Base-by-base conservation (phyloP, 2,888 invertebrate species). In the Meteorus colon region DNA sequence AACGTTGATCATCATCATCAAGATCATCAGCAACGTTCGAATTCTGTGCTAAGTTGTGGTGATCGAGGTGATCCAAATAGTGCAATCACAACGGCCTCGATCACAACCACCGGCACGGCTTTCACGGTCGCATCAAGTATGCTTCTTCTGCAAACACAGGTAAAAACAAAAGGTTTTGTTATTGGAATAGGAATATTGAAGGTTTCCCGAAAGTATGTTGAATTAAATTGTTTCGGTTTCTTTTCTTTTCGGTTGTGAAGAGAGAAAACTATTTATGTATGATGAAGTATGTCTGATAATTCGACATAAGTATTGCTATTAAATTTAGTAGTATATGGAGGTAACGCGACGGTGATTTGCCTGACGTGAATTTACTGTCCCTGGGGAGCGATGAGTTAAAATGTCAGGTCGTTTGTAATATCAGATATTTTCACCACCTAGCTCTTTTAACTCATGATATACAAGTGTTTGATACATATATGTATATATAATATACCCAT, bases 81-180 rank as follows among this genome's bases (percentile, higher is more conserved):
- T 82, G 81, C 85, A 84, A 76, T 86, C 83, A 81, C 85, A 82
- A 79, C 82, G 78, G 78, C 86, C 77, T 92, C 92, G 90, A 91
- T 91, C 90, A 91, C 92, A 88, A 90, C 92, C 86, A 92, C 91
- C 89, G 91, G 92, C 88, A 92, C 90, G 86, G 91, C 91, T 87
- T 91, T 90, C 85, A 92, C 92, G 84, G 92, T 92, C 83, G 91
- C 92, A 84, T 92, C 96, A 95, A 96, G 96, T 93, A 96, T 96
- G 96, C 96, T 96, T 93, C 95, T 96, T 91, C 93, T 96, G 93
- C 96, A 96, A 92, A 95, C 96, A 91, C 96, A 66, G 73, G 76
- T 76, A 41, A 48, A 16, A n/a, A 16, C 3, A 37, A 34, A 12
- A 63, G 4, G 37, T n/a, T 34, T 34, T 34, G 4, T 10, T n/a